Evolutionary conservation across 1,140 invertebrate species (phyloP), one percentile per base, ranked within the genome.

Genomic region (Drosophila parabipectinata): DNA sequence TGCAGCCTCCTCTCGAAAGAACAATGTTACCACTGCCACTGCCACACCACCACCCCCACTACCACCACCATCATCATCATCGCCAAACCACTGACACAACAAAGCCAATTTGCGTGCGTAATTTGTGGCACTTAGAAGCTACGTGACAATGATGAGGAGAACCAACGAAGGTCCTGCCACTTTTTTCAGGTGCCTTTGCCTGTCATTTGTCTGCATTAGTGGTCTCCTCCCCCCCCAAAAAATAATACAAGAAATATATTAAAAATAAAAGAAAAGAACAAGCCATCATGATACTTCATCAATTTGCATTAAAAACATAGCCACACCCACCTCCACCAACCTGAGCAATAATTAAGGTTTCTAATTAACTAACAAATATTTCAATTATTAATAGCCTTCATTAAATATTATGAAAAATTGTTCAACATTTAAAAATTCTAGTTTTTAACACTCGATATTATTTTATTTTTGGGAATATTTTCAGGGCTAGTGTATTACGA

Each of bases 61-160:
- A 32, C 15, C 26, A 30, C n/a, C 12, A 21, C n/a, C 21, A n/a
- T 12, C 6, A 12, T 41, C 41, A 18, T 28, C 18, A 6, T 4
- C 37, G 28, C 55, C 55, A 30, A 18, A 47, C 15, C 21, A 15
- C 39, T 54, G 59, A 75, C 54, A 77, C 57, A 78, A 85, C 82
- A 85, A 85, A 85, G 82, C 82, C 82, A 87, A 87, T 87, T 87
- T 87, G 82, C 83, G 82, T 87, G 82, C 82, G 83, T 87, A 87
- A 87, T 87, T 87, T 87, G 82, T 76, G 82, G 82, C 82, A 88
- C 82, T 88, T 87, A 79, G 66, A 76, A 68, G 83, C 55, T 87
- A 87, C 82, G 82, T 87, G 82, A 84, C 63, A 54, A 62, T 67
- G 71, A 69, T 58, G 53, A 56, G 57, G 34, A 37, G 10, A 4